phyloP scores from a whole-genome alignment of 2,797 vertebrate genomes.

The Enteromius thamalakanensis region DNA sequence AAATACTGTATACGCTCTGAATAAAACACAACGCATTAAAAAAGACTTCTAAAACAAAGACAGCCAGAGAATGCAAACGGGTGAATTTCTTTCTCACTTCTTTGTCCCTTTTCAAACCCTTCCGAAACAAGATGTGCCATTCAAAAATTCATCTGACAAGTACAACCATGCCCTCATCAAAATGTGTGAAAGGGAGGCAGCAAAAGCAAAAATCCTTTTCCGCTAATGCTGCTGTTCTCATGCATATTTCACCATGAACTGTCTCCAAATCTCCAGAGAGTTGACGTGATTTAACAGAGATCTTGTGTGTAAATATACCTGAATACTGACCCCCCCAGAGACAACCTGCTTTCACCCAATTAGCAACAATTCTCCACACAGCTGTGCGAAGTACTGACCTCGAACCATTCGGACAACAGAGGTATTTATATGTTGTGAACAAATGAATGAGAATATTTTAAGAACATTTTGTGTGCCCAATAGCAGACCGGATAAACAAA shows the following conservation, averaged over 20 bases:
- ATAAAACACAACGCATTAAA: constrained; percentile 1
- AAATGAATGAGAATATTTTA: constrained; percentile 39
- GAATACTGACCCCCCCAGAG: constrained; percentile 55
- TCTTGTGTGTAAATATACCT: constrained; percentile 68
- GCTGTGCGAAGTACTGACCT: constrained; percentile 59
- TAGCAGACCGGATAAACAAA: constrained; percentile 52
- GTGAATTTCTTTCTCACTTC: not conserved
- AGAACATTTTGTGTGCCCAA: constrained; percentile 37
- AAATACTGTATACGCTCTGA: not conserved
- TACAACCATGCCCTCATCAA: constrained; percentile 19
- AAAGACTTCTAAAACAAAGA: constrained; percentile 13
- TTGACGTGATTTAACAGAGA: constrained; percentile 50
- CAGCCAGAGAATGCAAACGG: not conserved
- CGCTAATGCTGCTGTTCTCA: constrained; percentile 47
- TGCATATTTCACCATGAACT: constrained; percentile 52
- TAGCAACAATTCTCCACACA: constrained; percentile 62
- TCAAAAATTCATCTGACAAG: constrained; percentile 39
- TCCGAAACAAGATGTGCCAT: constrained; percentile 49
- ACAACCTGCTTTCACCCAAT: constrained; percentile 68
- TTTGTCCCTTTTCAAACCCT: not conserved
- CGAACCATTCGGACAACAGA: constrained; percentile 35
- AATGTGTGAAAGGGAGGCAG: constrained; percentile 6
- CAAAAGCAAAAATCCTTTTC: constrained; percentile 19
- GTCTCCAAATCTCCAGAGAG: constrained; percentile 54
- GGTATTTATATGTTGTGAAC: constrained; percentile 66